Conservation (phyloP, 2,888 invertebrate species). For the Panopea generosa region DNA sequence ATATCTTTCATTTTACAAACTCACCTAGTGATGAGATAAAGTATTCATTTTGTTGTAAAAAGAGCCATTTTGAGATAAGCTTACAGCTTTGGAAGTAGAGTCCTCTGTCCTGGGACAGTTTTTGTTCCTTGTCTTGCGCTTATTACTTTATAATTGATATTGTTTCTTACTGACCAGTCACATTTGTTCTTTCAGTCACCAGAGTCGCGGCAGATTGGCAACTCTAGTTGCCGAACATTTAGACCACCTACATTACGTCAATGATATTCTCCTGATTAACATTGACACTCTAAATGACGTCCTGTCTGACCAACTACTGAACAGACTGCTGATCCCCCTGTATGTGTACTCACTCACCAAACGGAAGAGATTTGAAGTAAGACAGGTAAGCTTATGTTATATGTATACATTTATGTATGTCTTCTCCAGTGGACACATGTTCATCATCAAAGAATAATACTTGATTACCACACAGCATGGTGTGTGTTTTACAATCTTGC, state of each 20-base stretch:
- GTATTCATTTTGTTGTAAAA: too few relatives aligned
- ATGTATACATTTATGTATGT: background rate
- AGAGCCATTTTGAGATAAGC: too few relatives aligned
- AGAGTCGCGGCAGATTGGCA: conserved; percentile 93
- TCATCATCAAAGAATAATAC: too few relatives aligned
- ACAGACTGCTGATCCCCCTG: conserved; percentile 95
- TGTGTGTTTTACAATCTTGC: too few relatives aligned
- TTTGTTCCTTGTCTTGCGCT: too few relatives aligned
- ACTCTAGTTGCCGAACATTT: conserved; percentile 98
- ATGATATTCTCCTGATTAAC: conserved; percentile 96
- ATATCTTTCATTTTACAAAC: too few relatives aligned
- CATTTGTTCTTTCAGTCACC: conserved; percentile 89
- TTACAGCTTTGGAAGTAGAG: too few relatives aligned
- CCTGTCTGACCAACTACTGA: conserved; percentile 95
- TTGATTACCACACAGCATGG: too few relatives aligned
- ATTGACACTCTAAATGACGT: conserved; percentile 97
- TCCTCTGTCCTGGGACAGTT: too few relatives aligned
- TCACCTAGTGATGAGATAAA: too few relatives aligned
- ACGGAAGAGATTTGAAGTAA: conserved; percentile 85
- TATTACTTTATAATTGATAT: too few relatives aligned
- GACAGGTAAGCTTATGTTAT: conserved; percentile 71
- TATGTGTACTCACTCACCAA: conserved; percentile 95
- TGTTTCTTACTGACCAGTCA: too few relatives aligned
- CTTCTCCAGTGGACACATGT: background rate
- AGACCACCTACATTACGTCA: conserved; percentile 98